Conservation (phyloP, 2,888 invertebrate genomes). For the Ecliptopera silaceata region DNA sequence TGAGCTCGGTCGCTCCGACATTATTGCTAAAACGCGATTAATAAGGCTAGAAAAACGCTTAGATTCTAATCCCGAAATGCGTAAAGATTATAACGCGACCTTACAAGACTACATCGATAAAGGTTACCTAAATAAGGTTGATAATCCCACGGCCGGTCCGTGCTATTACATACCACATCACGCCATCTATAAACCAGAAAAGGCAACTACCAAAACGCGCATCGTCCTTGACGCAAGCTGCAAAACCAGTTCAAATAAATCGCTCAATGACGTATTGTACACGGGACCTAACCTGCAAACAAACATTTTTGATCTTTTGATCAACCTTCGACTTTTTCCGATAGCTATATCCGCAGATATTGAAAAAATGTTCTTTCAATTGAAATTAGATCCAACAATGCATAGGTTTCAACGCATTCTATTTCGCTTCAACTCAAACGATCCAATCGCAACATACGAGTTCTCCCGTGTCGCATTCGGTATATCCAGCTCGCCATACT, state of each 20-base stretch:
- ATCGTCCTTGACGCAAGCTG: neutral
- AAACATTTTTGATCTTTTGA: neutral
- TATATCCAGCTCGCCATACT: conserved; percentile 17
- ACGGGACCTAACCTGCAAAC: neutral
- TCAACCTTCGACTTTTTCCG: neutral
- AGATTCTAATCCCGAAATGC: neutral
- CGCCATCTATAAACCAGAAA: no score
- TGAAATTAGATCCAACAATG: conserved; percentile 11
- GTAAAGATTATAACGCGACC: neutral
- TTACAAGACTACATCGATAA: neutral
- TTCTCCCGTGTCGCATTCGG: no score
- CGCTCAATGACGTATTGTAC: neutral
- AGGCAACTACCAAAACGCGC: neutral
- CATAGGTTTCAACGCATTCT: conserved; percentile 7
- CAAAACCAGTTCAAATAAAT: neutral
- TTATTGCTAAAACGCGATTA: no score
- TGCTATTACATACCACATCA: no score
- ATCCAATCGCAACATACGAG: no score
- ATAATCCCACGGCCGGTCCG: no score
- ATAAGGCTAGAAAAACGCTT: neutral
- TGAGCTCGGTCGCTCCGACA: neutral
- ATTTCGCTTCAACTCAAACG: no score
- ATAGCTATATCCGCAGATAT: conserved; percentile 1
- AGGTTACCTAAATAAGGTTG: no score
- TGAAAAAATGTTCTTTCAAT: conserved; percentile 27